A percentile compares a stretch with the other conserved stretches of the same genome.
phyloP scores from a whole-genome alignment of 2,888 invertebrate species.

The Pelosia muscerda region DNA sequence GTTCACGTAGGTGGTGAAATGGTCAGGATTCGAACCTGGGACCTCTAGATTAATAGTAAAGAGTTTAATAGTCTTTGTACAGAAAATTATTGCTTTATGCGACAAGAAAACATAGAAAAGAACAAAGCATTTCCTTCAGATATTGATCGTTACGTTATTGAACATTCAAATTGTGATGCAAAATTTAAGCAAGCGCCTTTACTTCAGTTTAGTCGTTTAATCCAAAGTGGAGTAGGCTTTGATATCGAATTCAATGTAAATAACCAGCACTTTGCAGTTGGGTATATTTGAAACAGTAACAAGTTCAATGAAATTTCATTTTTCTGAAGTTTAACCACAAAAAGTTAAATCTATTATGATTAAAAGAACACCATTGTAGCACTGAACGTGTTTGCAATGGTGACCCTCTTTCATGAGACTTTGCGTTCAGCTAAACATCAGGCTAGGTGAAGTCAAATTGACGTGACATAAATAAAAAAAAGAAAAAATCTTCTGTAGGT shows the following conservation, averaged over 20 bases:
- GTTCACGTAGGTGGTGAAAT: too few species aligned
- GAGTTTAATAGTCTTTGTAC: neutral
- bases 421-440: too few species aligned
- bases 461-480: too few species aligned
- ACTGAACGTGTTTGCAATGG: too few species aligned
- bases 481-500: too few species aligned
- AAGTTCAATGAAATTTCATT: constrained; percentile 12
- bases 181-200: constrained; percentile 24
- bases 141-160: constrained; percentile 17
- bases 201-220: constrained; percentile 18
- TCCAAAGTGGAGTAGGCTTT: constrained; percentile 28
- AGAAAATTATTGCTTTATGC: neutral
- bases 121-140: constrained; percentile 5
- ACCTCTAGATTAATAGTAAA: too few species aligned
- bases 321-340: neutral
- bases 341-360: neutral
- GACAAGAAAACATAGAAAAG: neutral
- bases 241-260: constrained; percentile 48
- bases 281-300: constrained; percentile 10
- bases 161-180: constrained; percentile 26
- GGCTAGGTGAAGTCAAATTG: too few species aligned
- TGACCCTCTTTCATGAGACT: too few species aligned
- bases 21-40: too few species aligned
- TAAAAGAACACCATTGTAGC: too few species aligned
- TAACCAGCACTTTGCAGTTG: constrained; percentile 20